Evolutionary conservation across 2,888 invertebrate genomes (phyloP), one percentile per base, ranked within the genome.

Genomic region (Rhodophaea formosa): DNA sequence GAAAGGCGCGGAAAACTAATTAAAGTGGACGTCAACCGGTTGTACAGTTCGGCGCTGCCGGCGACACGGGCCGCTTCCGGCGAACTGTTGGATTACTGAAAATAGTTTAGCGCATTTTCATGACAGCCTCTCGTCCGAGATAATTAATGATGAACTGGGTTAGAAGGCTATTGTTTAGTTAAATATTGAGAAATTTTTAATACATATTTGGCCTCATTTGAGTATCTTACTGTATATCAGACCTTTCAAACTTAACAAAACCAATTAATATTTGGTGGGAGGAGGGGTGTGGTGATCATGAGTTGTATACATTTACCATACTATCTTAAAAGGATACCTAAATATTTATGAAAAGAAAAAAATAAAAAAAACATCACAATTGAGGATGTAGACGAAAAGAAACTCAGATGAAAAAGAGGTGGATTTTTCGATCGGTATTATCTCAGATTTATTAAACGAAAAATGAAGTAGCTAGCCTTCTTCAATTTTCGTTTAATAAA

Each of bases 1-100:
- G 35, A 17, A 47, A 55, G 47, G 56, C 51, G 42, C 23, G 56
- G 47, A 49, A 74, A 77, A 70, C 71, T 75, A 77, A 78, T 78
- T 77, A 75, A 68, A 68, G 59, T 63, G 59, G 69, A 65, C 67
- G 69, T 63, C 59, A 64, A 60, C 69, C 54, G 54, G 54, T 46
- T 55, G 45, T 45, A 45, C 45, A 17, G 42, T 42, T 53, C 23
- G 30, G 30, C 52, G 53, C 53, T 53, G 53, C 42, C 29, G 53
- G 42, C 54, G 45, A 46, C 35, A 46, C 45, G 45, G 35, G 10
- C 54, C n/a, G 14, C 29, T 35, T 32, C 54, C 32, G 30, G 44
- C 14, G 3, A n/a, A 3, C 42, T 53, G 42, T 39, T 35, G 32
- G 16, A 45, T 45, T 45, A 32, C 54, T 54, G 54, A 53, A 53